phyloP scores from a whole-genome alignment of 2,113 vertebrate species.

The Dipodomys ordii region DNA sequence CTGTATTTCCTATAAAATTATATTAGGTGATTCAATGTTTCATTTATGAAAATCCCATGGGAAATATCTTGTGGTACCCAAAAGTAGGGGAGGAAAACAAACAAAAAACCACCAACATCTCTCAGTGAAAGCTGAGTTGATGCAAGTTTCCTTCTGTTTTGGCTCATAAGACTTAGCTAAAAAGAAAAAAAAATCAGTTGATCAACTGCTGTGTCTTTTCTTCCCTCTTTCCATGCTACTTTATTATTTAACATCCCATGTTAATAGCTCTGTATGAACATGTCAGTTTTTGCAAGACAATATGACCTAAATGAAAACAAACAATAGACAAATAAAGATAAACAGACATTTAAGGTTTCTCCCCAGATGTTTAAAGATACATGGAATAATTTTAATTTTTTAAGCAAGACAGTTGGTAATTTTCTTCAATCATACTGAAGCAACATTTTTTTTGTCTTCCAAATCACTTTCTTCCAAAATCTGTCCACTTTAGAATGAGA shows the following conservation, averaged over 20 bases:
- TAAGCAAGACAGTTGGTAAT: background rate
- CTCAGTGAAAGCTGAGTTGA: background rate
- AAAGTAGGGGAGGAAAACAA: background rate
- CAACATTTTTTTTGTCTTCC: background rate
- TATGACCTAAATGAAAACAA: background rate
- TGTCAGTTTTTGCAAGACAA: background rate
- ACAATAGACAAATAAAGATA: background rate
- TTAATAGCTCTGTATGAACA: slow-evolving; percentile 16
- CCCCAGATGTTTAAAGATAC: slow-evolving; percentile 6
- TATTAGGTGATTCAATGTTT: slow-evolving; percentile 45
- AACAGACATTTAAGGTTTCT: background rate
- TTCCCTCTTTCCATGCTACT: background rate
- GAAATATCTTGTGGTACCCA: slow-evolving; percentile 54
- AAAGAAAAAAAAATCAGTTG: slow-evolving; percentile 29
- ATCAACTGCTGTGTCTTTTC: background rate
- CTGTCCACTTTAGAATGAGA: background rate
- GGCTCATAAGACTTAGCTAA: slow-evolving; percentile 20
- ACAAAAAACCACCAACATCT: background rate
- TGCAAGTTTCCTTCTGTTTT: slow-evolving; percentile 44
- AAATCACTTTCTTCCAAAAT: slow-evolving; percentile 27
- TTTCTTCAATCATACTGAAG: background rate
- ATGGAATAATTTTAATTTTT: slow-evolving; percentile 12
- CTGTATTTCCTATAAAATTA: slow-evolving; percentile 47
- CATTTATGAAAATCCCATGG: slow-evolving; percentile 48
- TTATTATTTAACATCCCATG: background rate